Evolutionary conservation across 2,888 invertebrate species (phyloP).

Genomic region (Cephus pygmeus): DNA sequence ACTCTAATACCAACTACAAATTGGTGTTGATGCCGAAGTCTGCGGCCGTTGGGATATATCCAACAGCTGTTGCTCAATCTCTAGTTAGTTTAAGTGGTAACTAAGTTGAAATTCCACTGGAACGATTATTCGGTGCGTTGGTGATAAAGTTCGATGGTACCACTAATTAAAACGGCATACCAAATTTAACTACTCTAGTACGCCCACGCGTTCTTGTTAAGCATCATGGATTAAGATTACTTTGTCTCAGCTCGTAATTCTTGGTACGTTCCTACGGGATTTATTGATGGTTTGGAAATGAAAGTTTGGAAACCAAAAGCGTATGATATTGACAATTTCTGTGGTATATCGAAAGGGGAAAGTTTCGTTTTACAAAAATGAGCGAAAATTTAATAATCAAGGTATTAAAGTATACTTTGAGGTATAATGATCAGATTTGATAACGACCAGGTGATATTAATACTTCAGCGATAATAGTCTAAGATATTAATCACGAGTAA

Average conservation of each 20-base stretch:
- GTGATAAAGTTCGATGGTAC: constrained; percentile 16
- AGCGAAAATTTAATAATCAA: background rate
- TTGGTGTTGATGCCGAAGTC: background rate
- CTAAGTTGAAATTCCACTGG: constrained; percentile 15
- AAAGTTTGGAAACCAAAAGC: background rate
- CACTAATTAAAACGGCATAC: constrained; percentile 24
- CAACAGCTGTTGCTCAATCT: background rate
- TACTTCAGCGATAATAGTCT: background rate
- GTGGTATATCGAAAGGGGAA: background rate
- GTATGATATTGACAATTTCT: background rate
- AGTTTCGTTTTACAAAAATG: background rate
- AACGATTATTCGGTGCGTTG: constrained; percentile 10
- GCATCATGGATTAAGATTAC: background rate
- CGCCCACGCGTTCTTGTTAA: constrained; percentile 8
- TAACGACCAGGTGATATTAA: background rate
- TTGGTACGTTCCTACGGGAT: background rate
- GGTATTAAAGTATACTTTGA: background rate
- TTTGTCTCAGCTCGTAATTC: background rate
- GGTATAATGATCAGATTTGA: background rate
- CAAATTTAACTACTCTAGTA: constrained; percentile 11
- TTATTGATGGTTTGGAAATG: background rate
- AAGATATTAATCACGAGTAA: background rate
- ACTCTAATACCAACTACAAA: background rate
- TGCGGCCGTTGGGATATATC: background rate
- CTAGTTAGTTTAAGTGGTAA: background rate